These are phyloP conservation scores for Chloroclysta siterata DNA, from an alignment of 2,888 invertebrate species.

Conservation along the genomic window DNA sequence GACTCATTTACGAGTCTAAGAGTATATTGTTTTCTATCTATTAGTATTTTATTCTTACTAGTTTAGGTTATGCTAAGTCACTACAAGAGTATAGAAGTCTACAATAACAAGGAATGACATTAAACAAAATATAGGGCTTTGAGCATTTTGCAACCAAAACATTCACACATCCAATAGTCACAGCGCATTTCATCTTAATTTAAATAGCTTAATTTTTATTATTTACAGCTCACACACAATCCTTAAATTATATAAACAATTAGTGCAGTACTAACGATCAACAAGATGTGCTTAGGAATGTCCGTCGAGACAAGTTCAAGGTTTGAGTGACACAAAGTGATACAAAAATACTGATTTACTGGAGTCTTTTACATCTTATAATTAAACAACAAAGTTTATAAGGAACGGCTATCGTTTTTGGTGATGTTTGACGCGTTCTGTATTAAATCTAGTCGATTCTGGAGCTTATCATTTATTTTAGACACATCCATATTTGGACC, in stretches of 20 bases:
- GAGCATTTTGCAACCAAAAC: constrained; percentile 66
- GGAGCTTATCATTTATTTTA: constrained; percentile 72
- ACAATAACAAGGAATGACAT: constrained; percentile 22
- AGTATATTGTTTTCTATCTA: constrained; percentile 14
- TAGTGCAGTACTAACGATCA: constrained; percentile 74
- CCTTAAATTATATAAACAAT: constrained; percentile 58
- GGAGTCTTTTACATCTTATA: constrained; percentile 79
- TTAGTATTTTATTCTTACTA: constrained; percentile 8
- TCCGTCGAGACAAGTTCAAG: constrained; percentile 43
- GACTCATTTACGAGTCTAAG: constrained; percentile 16
- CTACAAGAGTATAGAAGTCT: constrained; percentile 32
- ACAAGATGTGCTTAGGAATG: constrained; percentile 69
- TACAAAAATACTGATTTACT: constrained; percentile 80
- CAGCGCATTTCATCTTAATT: constrained; percentile 67
- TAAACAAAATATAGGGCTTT: constrained; percentile 52
- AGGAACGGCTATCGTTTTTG: constrained; percentile 69
- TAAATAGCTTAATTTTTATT: constrained; percentile 59
- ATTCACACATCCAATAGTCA: constrained; percentile 69
- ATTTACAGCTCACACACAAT: constrained; percentile 70
- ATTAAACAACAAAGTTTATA: constrained; percentile 81
- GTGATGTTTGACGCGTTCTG: constrained; percentile 60
- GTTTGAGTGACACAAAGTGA: constrained; percentile 51
- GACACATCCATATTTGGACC: constrained; percentile 65
- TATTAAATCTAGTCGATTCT: constrained; percentile 65
- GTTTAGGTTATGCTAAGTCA: constrained; percentile 25